Evolutionary conservation across 2,797 vertebrate species (phyloP).

Genomic region (Paratrypauchen microcephalus): DNA sequence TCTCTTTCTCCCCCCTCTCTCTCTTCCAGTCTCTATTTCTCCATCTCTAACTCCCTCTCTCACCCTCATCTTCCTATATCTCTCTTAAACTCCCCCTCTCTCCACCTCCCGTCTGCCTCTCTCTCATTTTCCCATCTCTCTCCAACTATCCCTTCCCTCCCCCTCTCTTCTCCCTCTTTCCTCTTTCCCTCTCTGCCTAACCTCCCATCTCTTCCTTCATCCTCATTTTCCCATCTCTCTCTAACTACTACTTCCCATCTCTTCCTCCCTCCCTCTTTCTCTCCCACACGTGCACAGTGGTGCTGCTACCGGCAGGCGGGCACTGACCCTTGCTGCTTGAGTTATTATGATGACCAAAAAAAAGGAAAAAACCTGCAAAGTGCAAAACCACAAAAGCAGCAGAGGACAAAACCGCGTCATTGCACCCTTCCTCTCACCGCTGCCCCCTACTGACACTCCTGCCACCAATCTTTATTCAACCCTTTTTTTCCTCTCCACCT

Average conservation of each 20-base stretch:
- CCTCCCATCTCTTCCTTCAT: background rate
- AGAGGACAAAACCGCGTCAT: conserved; percentile 63
- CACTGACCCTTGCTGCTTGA: conserved; percentile 45
- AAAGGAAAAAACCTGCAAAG: conserved; percentile 46
- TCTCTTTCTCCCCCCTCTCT: background rate
- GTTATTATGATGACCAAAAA: conserved; percentile 52
- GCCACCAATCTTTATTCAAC: conserved; percentile 1
- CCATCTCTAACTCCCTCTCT: background rate
- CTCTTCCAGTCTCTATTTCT: too few species aligned
- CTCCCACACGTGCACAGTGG: conserved; percentile 12
- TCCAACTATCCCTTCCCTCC: background rate
- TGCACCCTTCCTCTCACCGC: conserved; percentile 16
- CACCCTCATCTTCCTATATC: too few species aligned
- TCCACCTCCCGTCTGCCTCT: background rate
- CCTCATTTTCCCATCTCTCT: background rate
- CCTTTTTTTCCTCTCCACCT: background rate
- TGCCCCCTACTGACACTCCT: background rate
- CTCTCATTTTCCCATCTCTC: background rate
- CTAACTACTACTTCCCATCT: background rate
- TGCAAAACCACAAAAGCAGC: conserved; percentile 53
- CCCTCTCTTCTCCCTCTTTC: background rate
- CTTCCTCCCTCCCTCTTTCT: background rate
- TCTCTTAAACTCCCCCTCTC: too few species aligned
- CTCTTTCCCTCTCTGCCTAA: background rate
- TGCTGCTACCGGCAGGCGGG: conserved; percentile 41